Base-by-base conservation (phyloP, 2,797 vertebrate genomes). In the Malurus splendens region DNA sequence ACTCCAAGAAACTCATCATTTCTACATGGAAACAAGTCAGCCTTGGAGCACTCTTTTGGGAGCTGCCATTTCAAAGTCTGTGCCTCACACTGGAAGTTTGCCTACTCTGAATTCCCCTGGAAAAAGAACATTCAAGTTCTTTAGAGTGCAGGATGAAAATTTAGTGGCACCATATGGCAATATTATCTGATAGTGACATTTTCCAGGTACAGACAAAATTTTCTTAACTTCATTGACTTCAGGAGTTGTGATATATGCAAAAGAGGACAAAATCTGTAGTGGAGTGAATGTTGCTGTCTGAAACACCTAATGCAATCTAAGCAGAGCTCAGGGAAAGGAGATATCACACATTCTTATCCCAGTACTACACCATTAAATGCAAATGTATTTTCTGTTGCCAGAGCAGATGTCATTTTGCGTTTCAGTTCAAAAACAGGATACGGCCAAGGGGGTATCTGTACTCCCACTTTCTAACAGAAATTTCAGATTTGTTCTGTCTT, bases 11-110 rank as follows among this genome's bases (percentile, higher is more conserved):
- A 72, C 30, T 79, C 89, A 45, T 81, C 28, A 52, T 87, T 87
- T 91, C 66, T 50, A 24, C 48, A 33, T 10, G 41, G 41, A 66
- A 78, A 57, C 14, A 14, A 70, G 38, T 81, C 66, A 86, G 52
- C 56, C 33, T 80, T n/a, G 48, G 74, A 90, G 36, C 30, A 56
- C 14, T 80, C 88, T 87, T 87, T 18, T 48, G 84, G 76, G 89
- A 92, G 36, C 73, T 95, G 90, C 32, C 70, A 87, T 95, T 95
- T 90, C 17, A 0, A 56, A 78, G 38, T 54, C 41, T 90, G 44
- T 61, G 28, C 47, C 55, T 91, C 59, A 36, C 36, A 14, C 50
- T 83, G 54, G 47, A 88, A 87, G 24, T 56, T 71, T 82, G 36
- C 8, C 32, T 86, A 36, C 62, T 73, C 50, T 86, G 59, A 92